A percentile compares a stretch with the other conserved stretches of the same genome.
These are phyloP conservation scores for Aphelenchoides avenae DNA, from an alignment of 1,140 invertebrate species.

Conservation along the genomic window DNA sequence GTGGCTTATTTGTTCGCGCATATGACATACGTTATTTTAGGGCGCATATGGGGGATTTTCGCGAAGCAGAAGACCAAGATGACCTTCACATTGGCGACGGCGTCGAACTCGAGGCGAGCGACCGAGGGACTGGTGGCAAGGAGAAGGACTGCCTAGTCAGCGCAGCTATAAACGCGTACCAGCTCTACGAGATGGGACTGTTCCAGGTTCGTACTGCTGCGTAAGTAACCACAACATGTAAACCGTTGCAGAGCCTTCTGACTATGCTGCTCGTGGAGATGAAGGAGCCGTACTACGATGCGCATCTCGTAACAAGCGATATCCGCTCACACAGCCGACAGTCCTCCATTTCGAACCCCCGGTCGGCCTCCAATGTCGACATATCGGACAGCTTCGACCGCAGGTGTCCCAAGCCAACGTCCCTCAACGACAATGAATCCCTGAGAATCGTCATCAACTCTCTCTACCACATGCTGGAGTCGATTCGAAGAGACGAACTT, in stretches of 20 bases:
- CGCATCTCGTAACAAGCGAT: background rate
- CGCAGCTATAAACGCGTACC: slow-evolving; percentile 47
- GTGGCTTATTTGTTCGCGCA: slow-evolving; percentile 7
- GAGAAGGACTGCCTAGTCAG: slow-evolving; percentile 43
- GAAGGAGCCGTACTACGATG: slow-evolving; percentile 10
- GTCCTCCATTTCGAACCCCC: slow-evolving; percentile 33
- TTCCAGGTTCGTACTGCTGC: slow-evolving; percentile 37
- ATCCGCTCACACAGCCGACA: slow-evolving; percentile 1
- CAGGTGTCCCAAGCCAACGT: slow-evolving; percentile 28
- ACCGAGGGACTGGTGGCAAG: slow-evolving; percentile 44
- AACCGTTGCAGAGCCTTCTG: slow-evolving; percentile 10
- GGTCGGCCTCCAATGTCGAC: slow-evolving; percentile 49
- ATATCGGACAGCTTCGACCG: slow-evolving; percentile 30
- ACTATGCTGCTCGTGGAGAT: slow-evolving; percentile 20
- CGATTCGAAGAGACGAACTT: slow-evolving; percentile 44
- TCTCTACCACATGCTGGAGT: slow-evolving; percentile 56
- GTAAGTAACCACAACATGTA: slow-evolving; percentile 13
- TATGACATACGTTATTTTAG: slow-evolving; percentile 28
- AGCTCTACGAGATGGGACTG: slow-evolving; percentile 39
- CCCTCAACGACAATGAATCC: slow-evolving; percentile 56
- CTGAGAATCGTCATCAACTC: slow-evolving; percentile 43
- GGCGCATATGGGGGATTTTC: slow-evolving; percentile 53
- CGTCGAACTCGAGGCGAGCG: slow-evolving; percentile 28
- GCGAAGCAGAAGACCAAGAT: too few relatives aligned
- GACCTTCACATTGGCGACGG: too few relatives aligned